phyloP scores from a whole-genome alignment of 2,113 vertebrate species.

The Pelmatolapia mariae region DNA sequence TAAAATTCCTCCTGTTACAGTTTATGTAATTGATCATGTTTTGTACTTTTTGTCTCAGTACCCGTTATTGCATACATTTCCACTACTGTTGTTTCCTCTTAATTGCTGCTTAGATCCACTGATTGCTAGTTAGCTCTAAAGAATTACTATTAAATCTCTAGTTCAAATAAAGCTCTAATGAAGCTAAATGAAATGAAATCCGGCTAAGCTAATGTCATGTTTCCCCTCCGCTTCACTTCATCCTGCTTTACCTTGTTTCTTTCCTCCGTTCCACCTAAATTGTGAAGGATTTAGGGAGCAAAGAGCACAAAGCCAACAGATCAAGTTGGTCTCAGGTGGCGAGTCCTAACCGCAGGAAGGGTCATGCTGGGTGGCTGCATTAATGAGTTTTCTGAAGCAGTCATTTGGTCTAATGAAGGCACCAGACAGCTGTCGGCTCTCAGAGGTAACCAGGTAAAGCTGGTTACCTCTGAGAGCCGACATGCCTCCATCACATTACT shows the following conservation, averaged over 20 bases:
- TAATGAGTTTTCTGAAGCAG: conserved; percentile 38
- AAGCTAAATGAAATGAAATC: background rate
- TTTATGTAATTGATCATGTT: background rate
- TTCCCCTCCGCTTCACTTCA: background rate
- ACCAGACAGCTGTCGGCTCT: background rate
- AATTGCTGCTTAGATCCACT: background rate
- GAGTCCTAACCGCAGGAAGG: background rate
- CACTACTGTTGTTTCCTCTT: background rate
- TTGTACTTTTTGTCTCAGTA: background rate
- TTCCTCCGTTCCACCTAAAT: background rate
- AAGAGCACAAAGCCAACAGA: background rate
- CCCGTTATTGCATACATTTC: background rate
- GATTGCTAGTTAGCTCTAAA: background rate
- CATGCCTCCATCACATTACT: background rate
- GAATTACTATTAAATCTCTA: background rate
- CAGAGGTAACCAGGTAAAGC: background rate
- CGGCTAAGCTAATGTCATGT: background rate
- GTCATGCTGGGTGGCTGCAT: background rate
- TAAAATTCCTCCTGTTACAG: background rate
- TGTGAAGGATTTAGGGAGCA: background rate
- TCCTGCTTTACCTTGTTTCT: background rate
- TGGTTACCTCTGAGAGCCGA: conserved; percentile 2
- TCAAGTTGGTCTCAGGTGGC: background rate
- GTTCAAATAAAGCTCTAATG: background rate
- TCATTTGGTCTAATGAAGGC: conserved; percentile 36